Base-by-base conservation (phyloP, 2,888 invertebrate species). In the Heliconius ismenius region DNA sequence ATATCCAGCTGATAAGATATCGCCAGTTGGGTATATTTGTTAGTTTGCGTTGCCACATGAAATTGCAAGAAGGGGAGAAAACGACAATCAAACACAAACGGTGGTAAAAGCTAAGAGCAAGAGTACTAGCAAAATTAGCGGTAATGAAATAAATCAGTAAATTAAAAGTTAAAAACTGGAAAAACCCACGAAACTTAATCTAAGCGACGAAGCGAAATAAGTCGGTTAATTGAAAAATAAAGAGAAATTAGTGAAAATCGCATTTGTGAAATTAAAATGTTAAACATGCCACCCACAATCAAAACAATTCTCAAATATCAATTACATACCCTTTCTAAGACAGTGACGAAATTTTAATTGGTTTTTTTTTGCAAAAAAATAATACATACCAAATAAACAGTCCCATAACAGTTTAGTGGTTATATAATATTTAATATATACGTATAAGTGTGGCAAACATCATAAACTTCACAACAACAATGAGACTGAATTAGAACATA, bases 61-160 rank as follows among this genome's bases (percentile, higher is more conserved):
- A 92, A 91, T 90, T 90, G 93, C 93, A 92, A 89, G 93, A 93
- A 93, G 93, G 92, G 92, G 94, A 93, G 92, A 94, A 93, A 93
- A 93, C 88, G 88, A 92, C 90, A 88, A 89, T 93, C 89, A 93
- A 93, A 92, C 87, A 89, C 89, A 92, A 92, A 91, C 84, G 85
- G 86, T 88, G 85, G 88, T 85, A 86, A 90, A 92, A 92, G 92
- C 92, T 86, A 88, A 85, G 84, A 87, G 90, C 87, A 83, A 84
- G 76, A 77, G 69, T 60, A 78, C 75, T 78, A 79, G 79, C 76
- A 73, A 77, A 75, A 64, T 77, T 70, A 78, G 76, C 75, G 24
- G 26, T 80, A 68, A 76, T 64, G 24, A 36, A n/a, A 73, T 68
- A 43, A 39, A 73, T 75, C 26, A 78, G 32, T 28, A 77, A 79